Base-by-base conservation (phyloP, 2,888 invertebrate genomes). In the Autographa gamma region DNA sequence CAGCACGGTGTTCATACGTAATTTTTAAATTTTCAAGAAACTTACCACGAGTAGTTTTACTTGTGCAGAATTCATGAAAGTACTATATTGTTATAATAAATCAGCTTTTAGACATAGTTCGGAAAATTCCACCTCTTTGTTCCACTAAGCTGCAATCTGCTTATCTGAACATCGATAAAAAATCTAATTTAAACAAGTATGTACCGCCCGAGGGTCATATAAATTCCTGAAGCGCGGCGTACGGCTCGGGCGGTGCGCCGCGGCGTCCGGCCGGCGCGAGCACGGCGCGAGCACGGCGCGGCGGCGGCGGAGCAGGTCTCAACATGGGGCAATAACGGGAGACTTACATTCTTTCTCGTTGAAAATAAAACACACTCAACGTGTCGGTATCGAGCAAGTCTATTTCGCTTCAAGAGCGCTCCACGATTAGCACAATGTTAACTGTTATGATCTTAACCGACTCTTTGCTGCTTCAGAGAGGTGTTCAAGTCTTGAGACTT, bases 391-490 rank as follows among this genome's bases (percentile, higher is more conserved):
- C 25, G 38, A 34, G 65, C 16, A 41, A 32, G 32, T 43, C 32
- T 34, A 25, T 61, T 60, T 62, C 38, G 63, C 19, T 31, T 64
- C 64, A 52, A 52, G 11, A 52, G 56, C 52, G 18, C 32, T 77
- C 58, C 18, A 43, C 43, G 41, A 72, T 66, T 66, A n/a, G 72
- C 72, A 66, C 56, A 63, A 77, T n/a, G 38, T 60, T 77, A 38
- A 71, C 38, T 60, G 54, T 66, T 66, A 71, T 66, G 54, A 59
- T 63, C 63, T 34, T 38, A 60, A 43, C 71, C 52, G 54, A 43
- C 34, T 52, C 13, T n/a, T 11, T 13, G n/a, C 14, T 62, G 59
- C 60, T 59, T 11, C 32, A 34, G n/a, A 9, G 34, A 59, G 43
- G 19, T 62, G 61, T 52, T 48, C 16, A 48, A 13, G 52, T 14